phyloP scores from a whole-genome alignment of 1,140 invertebrate genomes.

The Zaprionus ornatus region DNA sequence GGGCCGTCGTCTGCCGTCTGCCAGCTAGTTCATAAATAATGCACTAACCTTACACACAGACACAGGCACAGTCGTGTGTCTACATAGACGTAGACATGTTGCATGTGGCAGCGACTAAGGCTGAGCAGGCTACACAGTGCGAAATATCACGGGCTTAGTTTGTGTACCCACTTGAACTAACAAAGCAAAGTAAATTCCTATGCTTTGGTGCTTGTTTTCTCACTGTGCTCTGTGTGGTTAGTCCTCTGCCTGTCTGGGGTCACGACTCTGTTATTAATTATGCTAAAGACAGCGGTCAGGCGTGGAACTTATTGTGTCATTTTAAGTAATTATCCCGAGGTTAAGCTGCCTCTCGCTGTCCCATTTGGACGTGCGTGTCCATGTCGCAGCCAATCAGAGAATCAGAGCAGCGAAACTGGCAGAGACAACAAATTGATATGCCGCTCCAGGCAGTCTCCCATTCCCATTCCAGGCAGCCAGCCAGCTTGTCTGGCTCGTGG shows the following conservation, averaged over 20 bases:
- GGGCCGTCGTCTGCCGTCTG: constrained; percentile 9
- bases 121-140: constrained; percentile 3
- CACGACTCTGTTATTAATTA: constrained; percentile 59
- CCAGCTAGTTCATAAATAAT: constrained; percentile 56
- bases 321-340: constrained; percentile 59
- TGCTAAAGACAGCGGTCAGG: constrained; percentile 42
- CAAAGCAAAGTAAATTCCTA: not conserved
- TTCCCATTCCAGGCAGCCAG: not conserved
- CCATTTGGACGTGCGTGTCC: not conserved
- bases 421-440: constrained; percentile 22
- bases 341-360: constrained; percentile 36
- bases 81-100: constrained; percentile 6
- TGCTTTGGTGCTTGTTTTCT: not conserved
- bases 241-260: not conserved
- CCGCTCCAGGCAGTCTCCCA: not conserved
- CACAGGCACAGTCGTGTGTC: not conserved
- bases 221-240: not conserved
- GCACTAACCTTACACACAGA: constrained; percentile 34
- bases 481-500: not conserved
- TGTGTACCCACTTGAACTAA: not conserved
- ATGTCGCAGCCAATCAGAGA: constrained; percentile 30
- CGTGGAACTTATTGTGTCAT: constrained; percentile 54
- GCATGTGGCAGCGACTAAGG: constrained; percentile 8
- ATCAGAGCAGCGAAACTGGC: constrained; percentile 1
- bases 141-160: not conserved